phyloP scores from a whole-genome alignment of 2,113 vertebrate species.

The Pygoscelis antarcticus region DNA sequence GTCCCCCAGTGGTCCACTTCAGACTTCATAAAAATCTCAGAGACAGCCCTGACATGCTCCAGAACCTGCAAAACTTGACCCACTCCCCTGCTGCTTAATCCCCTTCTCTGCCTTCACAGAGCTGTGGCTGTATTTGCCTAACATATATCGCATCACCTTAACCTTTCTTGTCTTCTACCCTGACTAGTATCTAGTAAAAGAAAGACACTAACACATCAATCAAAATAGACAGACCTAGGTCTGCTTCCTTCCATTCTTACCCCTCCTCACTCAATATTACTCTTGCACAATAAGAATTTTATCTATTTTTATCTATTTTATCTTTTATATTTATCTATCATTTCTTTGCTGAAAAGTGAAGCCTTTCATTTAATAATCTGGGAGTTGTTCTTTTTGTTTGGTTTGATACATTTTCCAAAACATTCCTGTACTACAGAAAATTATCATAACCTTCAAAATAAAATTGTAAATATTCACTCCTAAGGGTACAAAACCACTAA shows the following conservation, averaged over 20 bases:
- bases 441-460: not conserved
- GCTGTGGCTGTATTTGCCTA: not conserved
- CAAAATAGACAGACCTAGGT: not conserved
- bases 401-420: not conserved
- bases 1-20: not conserved
- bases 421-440: not conserved
- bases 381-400: not conserved
- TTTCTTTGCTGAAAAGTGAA: not conserved
- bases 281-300: not conserved
- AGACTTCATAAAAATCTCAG: not conserved
- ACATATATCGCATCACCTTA: not conserved
- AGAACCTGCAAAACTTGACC: not conserved
- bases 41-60: not conserved
- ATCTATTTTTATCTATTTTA: too few relatives aligned
- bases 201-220: not conserved
- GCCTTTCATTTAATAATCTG: not conserved
- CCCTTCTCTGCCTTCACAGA: not conserved
- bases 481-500: not conserved
- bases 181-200: not conserved
- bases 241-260: not conserved
- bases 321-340: too few relatives aligned
- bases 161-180: not conserved
- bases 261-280: not conserved
- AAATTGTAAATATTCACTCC: slow-evolving; percentile 11
- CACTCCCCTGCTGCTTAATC: not conserved